Evolutionary conservation across 2,113 vertebrate species (phyloP), one percentile per base, ranked within the genome.

Genomic region (Calyptomena viridis): DNA sequence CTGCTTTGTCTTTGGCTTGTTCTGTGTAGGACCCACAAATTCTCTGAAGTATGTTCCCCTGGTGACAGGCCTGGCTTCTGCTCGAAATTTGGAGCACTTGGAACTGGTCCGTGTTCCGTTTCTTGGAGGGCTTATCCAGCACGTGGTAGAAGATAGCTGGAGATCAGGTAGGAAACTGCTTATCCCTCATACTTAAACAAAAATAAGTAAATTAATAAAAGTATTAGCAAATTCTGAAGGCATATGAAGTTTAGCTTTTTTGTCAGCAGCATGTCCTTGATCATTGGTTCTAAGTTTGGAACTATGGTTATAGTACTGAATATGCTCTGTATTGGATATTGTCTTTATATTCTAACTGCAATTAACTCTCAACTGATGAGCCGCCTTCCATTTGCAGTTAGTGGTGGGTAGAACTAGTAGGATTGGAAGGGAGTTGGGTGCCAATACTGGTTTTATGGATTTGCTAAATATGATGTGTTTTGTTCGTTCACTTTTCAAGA

Each of bases 61-160:
- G 87, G 99, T 99, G 80, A 99, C 99, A 4, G 99, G 99, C 68
- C 97, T 99, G 95, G 99, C 99, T 31, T 99, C 99, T 60, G 99
- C 99, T 59, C 98, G 99, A 74, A 99, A 99, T 96, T 95, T 99
- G 58, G 99, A 99, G 95, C 99, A 99, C 96, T 98, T 99, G 93
- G 99, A 99, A 97, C 98, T 99, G 92, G 99, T 99, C 91, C 98
- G 99, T 85, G 99, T 99, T 92, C 99, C 99, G n/a, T 99, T 99
- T 96, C 98, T 99, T 75, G 99, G 99, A 87, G 99, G 99, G 52
- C 98, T 99, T 74, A 99, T 99, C 93, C 99, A 99, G 83, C 99
- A 99, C 67, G 99, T 99, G 83, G 99, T 99, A 93, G 99, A 99
- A 98, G 99, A 99, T 94, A 99, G 99, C 97, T 99, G 99, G 99